These are phyloP conservation scores for Cyprinodon brontotheroides DNA, from an alignment of 2,113 vertebrate species.

Conservation along the genomic window DNA sequence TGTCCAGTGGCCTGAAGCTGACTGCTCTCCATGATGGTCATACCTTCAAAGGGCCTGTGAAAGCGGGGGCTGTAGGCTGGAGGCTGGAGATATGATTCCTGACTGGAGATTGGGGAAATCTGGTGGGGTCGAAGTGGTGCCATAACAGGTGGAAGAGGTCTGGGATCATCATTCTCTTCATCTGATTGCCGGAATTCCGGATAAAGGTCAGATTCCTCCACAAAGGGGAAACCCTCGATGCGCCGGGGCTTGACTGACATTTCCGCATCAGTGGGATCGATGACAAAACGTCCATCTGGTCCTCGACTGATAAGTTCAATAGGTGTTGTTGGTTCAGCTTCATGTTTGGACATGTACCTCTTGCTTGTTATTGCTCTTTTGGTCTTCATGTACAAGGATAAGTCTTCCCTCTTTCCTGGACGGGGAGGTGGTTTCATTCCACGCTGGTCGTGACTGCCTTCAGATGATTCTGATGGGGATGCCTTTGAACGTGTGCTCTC, in stretches of 20 bases:
- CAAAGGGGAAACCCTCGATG: conserved; percentile 98
- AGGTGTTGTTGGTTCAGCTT: conserved; percentile 91
- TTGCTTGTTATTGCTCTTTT: conserved; percentile 98
- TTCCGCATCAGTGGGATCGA: conserved; percentile 87
- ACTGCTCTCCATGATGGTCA: conserved; percentile 86
- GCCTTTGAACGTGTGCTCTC: conserved; percentile 91
- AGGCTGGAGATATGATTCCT: conserved; percentile 96
- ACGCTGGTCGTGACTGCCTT: conserved; percentile 87
- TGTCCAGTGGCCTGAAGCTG: conserved; percentile 91
- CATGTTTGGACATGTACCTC: conserved; percentile 93
- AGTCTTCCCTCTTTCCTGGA: conserved; percentile 91
- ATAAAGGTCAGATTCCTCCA: conserved; percentile 97
- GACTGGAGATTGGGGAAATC: conserved; percentile 95
- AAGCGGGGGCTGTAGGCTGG: conserved; percentile 98
- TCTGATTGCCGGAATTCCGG: conserved; percentile 98
- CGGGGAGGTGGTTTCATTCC: conserved; percentile 87
- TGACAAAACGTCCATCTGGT: conserved; percentile 95
- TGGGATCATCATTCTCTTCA: conserved; percentile 94
- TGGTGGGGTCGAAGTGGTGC: conserved; percentile 90
- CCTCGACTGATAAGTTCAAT: conserved; percentile 97
- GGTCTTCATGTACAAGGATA: conserved; percentile 97
- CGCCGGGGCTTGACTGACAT: conserved; percentile 87
- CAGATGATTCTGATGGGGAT: conserved; percentile 92
- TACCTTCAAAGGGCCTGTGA: conserved; percentile 91
- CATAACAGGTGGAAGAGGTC: conserved; percentile 88